Base-by-base conservation (phyloP, 2,888 invertebrate genomes). In the Panorpa germanica region DNA sequence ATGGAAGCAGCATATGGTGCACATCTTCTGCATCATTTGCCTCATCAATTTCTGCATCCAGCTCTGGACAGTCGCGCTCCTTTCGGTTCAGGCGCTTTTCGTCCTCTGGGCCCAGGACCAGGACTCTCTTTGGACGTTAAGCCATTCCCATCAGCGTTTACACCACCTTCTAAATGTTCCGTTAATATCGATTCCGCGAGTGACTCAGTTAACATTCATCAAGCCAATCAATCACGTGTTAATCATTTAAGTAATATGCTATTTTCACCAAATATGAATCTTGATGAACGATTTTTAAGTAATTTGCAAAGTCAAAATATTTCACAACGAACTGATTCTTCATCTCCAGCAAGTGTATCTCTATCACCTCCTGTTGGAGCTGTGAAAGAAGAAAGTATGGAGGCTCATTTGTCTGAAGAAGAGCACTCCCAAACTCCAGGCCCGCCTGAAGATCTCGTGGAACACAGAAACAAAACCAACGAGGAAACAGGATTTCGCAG, bases 41-140 rank as follows among this genome's bases (percentile, higher is more conserved):
- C 72, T 46, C 73, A 72, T 38, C 75, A 73, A 48, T 70, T 75
- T 46, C 56, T 75, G 36, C 73, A 72, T 43, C 72, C 73, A 16
- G 59, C 60, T 23, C 53, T 75, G 35, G 66, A 67, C 43, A 63
- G 65, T 38, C 57, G 66, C 46, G 47, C 64, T 40, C 65, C 70
- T 23, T 61, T 68, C 40, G 62, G 62, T 35, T 57, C 60, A 27
- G 62, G 64, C 36, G 64, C 65, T 22, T 68, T 67, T 45, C 57
- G 67, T 35, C 67, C 67, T 4, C 48, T 65, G 32, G 62, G 67
- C 34, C 57, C 64, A 39, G 52, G n/a, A n/a, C n/a, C n/a, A n/a
- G n/a, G n/a, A n/a, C n/a, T n/a, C n/a, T n/a, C n/a, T n/a, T n/a
- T n/a, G n/a, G n/a, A 53, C 43, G 45, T 62, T 35, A 59, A 62